Evolutionary conservation across 2,888 invertebrate genomes (phyloP).

Genomic region (Drosophila borborema): DNA sequence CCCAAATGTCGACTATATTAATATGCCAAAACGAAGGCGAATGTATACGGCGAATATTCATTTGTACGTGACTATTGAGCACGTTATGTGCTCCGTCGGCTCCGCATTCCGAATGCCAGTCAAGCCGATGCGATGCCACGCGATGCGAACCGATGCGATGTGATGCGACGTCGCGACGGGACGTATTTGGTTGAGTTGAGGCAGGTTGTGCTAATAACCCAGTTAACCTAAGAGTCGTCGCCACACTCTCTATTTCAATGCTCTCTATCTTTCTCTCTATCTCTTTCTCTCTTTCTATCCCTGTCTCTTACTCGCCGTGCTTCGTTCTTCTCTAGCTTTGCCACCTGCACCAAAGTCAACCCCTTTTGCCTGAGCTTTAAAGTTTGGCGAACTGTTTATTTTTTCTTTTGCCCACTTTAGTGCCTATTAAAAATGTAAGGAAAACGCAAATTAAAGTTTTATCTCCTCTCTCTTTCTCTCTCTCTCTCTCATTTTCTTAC

Average conservation of each 20-base stretch:
- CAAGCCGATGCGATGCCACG: conserved; percentile 7
- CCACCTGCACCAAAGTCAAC: conserved; percentile 56
- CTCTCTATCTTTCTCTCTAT: conserved; percentile 15
- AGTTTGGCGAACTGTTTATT: conserved; percentile 1
- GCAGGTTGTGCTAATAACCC: conserved; percentile 80
- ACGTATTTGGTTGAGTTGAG: conserved; percentile 56
- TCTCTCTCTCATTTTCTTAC: not conserved
- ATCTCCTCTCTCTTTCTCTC: conserved; percentile 30
- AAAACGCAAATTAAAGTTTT: conserved; percentile 73
- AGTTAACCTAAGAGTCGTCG: conserved; percentile 58
- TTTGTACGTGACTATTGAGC: conserved; percentile 81
- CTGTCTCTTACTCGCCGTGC: not conserved
- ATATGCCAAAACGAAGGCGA: conserved; percentile 75
- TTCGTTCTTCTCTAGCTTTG: conserved; percentile 25
- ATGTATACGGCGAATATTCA: conserved; percentile 76
- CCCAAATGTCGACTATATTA: conserved; percentile 76
- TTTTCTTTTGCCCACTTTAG: conserved; percentile 36
- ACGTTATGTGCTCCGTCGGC: conserved; percentile 63
- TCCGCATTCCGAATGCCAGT: conserved; percentile 4
- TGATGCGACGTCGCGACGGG: conserved; percentile 27
- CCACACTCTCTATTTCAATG: conserved; percentile 50
- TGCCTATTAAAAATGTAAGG: conserved; percentile 70
- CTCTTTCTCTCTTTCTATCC: conserved; percentile 12
- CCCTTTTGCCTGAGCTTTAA: conserved; percentile 42
- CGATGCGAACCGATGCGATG: conserved; percentile 27